Base-by-base conservation (phyloP, 2,888 invertebrate genomes). In the Nomada goodeniana region DNA sequence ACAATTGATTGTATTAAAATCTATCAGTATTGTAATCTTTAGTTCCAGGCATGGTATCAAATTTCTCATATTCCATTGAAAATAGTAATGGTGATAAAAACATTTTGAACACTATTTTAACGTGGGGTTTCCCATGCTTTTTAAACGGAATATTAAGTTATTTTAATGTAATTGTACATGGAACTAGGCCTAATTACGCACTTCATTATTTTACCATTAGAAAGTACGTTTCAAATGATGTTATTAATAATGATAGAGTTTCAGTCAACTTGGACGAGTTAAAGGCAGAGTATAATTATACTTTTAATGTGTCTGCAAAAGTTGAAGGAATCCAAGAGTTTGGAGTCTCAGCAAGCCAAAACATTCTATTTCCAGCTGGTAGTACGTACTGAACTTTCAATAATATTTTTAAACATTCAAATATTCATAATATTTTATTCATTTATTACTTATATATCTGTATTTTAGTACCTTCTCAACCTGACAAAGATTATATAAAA, bases 51-150 rank as follows among this genome's bases (percentile, higher is more conserved):
- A 29, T 71, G 61, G 91, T 92, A 3, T 86, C 88, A 4, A 89
- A 90, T 70, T 76, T 93, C 2, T 71, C 71, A 0, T 86, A 84
- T 42, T 63, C 36, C 1, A 87, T 88, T n/a, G 63, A 57, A 42
- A 59, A 78, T 10, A 89, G 67, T 78, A 5, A 65, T 36, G 13
- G 82, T 7, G 82, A 93, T 71, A 2, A 85, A 0, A 89, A 91
- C 68, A 29, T 83, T 42, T 82, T 93, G 53, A 87, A 91, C n/a
- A 90, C 92, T 9, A 74, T 82, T 42, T 65, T 93, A 36, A 84
- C 52, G 26, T 93, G 93, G 93, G 70, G 85, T 3, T 64, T 89
- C 15, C 93, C 93, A 7, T 93, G 93, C 77, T 82, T 83, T 1
- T 84, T 86, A 11, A 91, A 92, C 74, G 91, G 91, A 18, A 59